phyloP scores from a whole-genome alignment of 2,113 vertebrate species.

The Catharus bicknelli region DNA sequence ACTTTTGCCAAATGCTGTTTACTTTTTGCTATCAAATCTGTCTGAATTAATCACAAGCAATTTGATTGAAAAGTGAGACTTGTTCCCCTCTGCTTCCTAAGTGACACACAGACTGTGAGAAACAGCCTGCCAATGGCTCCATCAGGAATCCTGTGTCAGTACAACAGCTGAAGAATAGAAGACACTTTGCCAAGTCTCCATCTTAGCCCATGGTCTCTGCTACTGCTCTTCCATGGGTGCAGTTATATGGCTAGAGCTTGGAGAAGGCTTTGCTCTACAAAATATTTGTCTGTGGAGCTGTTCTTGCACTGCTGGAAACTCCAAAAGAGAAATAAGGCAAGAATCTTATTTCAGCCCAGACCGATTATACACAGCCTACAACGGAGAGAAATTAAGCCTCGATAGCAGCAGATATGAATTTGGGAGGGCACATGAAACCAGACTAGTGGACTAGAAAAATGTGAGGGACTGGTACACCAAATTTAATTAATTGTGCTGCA shows the following conservation, averaged over 20 bases:
- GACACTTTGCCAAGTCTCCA: not conserved
- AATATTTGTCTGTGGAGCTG: not conserved
- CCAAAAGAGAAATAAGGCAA: not conserved
- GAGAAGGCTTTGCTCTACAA: not conserved
- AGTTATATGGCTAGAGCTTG: not conserved
- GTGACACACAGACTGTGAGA: constrained; percentile 19
- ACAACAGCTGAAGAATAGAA: constrained; percentile 24
- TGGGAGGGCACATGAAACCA: not conserved
- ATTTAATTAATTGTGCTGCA: not conserved
- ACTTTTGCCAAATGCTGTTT: constrained; percentile 55
- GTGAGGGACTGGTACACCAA: not conserved
- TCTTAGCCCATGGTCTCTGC: not conserved
- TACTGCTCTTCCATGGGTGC: not conserved
- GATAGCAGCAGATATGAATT: not conserved
- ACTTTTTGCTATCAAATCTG: constrained; percentile 36
- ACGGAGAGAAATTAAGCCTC: not conserved
- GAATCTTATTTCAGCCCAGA: not conserved
- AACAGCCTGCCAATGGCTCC: constrained; percentile 15
- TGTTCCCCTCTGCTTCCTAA: constrained; percentile 9
- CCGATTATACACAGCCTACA: not conserved
- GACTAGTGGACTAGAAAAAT: not conserved
- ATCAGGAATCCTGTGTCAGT: not conserved
- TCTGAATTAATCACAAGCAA: constrained; percentile 26
- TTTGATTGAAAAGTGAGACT: not conserved
- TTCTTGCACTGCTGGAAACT: not conserved